Evolutionary conservation across 2,113 vertebrate genomes (phyloP), one percentile per base, ranked within the genome.

Genomic region (Sitta europaea): DNA sequence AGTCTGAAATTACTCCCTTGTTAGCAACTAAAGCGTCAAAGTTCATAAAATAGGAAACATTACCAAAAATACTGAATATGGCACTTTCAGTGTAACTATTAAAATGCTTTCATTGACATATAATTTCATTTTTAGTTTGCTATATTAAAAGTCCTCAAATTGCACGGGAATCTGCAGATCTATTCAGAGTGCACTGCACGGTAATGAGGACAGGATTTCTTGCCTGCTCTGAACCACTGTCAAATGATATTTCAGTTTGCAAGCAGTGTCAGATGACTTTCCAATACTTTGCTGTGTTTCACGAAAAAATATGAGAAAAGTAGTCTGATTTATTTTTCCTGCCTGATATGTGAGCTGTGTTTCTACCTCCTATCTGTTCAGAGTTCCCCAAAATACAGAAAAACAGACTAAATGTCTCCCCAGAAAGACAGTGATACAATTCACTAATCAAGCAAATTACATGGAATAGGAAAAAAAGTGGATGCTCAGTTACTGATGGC

Each of bases 361-460:
- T 92, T 62, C 62, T 72, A 76, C 47, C 15, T 42, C 21, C 4
- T 3, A 16, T 62, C 35, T 90, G 20, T 47, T 54, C 21, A 63
- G n/a, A 40, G 62, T 22, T 92, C 43, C 38, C 28, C 31, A 68
- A 93, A 91, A 83, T 21, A 65, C 42, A 89, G 59, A 71, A 79
- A 85, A 87, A 9, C 16, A 38, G 66, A 55, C 33, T 40, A 21
- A 25, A 91, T 58, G 31, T 63, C 38, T 68, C 65, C 47, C 45
- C 42, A 43, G 57, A 86, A 95, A 85, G 24, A 58, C 28, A 79
- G 22, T 6, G 53, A 94, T 65, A 78, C 66, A 70, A 86, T 83
- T 92, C 90, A 67, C 85, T 90, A 83, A 86, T 93, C 86, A 96
- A 59, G 82, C 48, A 93, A 93, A 93, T 92, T 77, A 59, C 75